A percentile compares a stretch with the other conserved stretches of the same genome.
These are phyloP conservation scores for Eupithecia tripunctaria DNA, from an alignment of 2,888 invertebrate species.

Conservation along the genomic window DNA sequence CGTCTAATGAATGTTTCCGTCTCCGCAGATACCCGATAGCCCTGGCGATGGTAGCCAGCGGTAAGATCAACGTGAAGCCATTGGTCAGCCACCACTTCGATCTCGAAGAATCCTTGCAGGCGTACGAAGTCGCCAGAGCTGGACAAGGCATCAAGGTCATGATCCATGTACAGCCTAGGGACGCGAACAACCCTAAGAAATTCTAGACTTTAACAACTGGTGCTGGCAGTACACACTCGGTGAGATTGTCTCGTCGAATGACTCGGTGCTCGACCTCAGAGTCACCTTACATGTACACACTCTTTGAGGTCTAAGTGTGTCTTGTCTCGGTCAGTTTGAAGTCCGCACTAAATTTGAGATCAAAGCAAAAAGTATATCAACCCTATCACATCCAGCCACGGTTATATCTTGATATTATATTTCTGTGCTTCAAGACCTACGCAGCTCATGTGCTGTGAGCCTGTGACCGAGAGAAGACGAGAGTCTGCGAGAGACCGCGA, in stretches of 20 bases:
- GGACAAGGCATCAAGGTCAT: slow-evolving; percentile 94
- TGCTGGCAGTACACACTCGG: background rate
- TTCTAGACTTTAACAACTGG: slow-evolving; percentile 47
- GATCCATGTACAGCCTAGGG: slow-evolving; percentile 88
- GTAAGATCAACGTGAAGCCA: slow-evolving; percentile 91
- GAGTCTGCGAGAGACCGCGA: background rate
- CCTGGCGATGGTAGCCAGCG: slow-evolving; percentile 89
- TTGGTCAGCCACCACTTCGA: slow-evolving; percentile 93
- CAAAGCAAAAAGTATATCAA: no score
- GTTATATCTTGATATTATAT: no score
- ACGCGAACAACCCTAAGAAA: slow-evolving; percentile 78
- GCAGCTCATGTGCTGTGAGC: no score
- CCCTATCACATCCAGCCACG: no score
- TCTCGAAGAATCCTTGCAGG: slow-evolving; percentile 90
- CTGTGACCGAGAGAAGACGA: no score
- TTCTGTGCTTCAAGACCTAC: no score
- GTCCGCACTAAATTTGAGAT: no score
- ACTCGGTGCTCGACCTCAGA: background rate
- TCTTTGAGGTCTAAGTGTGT: background rate
- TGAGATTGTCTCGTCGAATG: background rate
- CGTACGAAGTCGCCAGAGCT: slow-evolving; percentile 92
- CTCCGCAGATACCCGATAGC: slow-evolving; percentile 90
- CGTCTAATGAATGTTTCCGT: background rate
- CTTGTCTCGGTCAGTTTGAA: background rate
- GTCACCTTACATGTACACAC: background rate